phyloP scores from a whole-genome alignment of 1,140 invertebrate genomes.

The Holotrichia oblita region DNA sequence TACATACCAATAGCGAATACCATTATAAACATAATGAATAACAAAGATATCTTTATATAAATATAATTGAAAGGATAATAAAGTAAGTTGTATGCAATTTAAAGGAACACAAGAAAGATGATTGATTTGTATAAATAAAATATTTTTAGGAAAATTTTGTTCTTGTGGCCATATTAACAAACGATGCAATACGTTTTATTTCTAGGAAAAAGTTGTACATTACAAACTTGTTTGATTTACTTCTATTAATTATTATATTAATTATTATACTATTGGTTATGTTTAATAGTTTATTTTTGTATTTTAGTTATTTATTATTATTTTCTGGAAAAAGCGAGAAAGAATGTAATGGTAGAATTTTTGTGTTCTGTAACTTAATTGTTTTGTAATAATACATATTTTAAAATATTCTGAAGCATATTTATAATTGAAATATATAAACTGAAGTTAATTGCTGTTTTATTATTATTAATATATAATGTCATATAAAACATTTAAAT shows the following conservation, averaged over 20 bases:
- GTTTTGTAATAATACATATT: constrained; percentile 33
- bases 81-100: neutral
- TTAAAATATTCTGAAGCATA: constrained; percentile 31
- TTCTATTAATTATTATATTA: constrained; percentile 22
- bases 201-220: constrained; percentile 31
- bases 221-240: constrained; percentile 23
- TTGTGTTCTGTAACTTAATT: constrained; percentile 36
- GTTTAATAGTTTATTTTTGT: constrained; percentile 37
- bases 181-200: constrained; percentile 4
- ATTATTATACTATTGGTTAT: constrained; percentile 29
- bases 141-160: constrained; percentile 18
- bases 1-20: constrained; percentile 19
- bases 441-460: constrained; percentile 8
- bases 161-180: constrained; percentile 27
- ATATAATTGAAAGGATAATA: constrained; percentile 10
- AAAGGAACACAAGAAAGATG: constrained; percentile 26
- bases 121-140: constrained; percentile 23
- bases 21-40: constrained; percentile 2
- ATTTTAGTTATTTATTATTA: constrained; percentile 37
- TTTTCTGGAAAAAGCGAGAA: constrained; percentile 16
- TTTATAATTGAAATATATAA: constrained; percentile 37
- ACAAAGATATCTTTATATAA: constrained; percentile 22
- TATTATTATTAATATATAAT: neutral
- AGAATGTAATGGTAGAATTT: constrained; percentile 18
- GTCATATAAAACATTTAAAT: too few relatives aligned